Evolutionary conservation across 2,888 invertebrate genomes (phyloP), one percentile per base, ranked within the genome.

Genomic region (Pachydiplax longipennis): DNA sequence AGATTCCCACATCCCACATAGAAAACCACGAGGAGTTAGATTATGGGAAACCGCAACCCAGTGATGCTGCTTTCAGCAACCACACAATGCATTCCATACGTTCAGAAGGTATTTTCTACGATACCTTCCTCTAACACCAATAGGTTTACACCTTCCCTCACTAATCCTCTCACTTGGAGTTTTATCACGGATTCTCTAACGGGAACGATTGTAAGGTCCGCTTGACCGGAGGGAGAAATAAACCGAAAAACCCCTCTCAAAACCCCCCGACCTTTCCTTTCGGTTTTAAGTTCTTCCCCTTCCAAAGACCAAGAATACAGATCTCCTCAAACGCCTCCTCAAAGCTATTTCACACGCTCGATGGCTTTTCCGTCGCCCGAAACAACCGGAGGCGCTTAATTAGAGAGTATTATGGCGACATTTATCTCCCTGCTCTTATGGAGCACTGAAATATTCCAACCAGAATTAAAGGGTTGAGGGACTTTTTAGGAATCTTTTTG

Each of bases 341-440:
- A 87, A 65, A 87, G 87, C 87, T 37, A 87, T 87, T 87, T 87
- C 87, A 87, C 87, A 87, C 87, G 87, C 87, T 87, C 87, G 61
- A 65, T 31, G 87, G 61, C 87, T 35, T 87, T 37, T 87, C 58
- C 87, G 61, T 61, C 58, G 61, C 87, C 87, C 87, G 83, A 31
- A 37, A 61, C 87, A 61, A 87, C 87, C 87, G 87, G 87, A 87
- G 87, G 87, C 87, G 87, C 87, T 87, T 87, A 87, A 87, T 87
- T 87, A 87, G 87, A 87, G 87, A 87, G 61, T 61, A 87, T 87
- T 87, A 87, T 87, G 87, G 87, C 61, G 65, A 61, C 87, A 87
- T 87, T 87, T 61, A 87, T 87, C 87, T 87, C 61, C 61, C 87
- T 37, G 87, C 87, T 58, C 87, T 87, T 87, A 87, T 87, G 87